Evolutionary conservation across 2,888 invertebrate species (phyloP), one percentile per base, ranked within the genome.

Genomic region (Hoplodrina ambigua): DNA sequence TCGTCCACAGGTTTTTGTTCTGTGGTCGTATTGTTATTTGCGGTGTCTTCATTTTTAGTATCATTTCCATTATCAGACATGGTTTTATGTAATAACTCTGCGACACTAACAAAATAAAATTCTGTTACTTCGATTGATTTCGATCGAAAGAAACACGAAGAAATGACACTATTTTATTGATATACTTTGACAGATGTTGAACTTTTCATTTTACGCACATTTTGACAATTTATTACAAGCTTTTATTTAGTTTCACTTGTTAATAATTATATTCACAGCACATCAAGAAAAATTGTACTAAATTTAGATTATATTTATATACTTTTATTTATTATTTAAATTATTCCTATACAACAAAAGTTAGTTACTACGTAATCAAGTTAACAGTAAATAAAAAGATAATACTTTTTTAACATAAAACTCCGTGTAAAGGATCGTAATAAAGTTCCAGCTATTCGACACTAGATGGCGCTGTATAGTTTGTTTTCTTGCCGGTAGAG

Each of bases 1-100:
- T 83, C 89, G 66, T 90, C 88, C 50, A 85, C 71, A 0, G 88
- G 86, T 69, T 88, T 91, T 6, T 83, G 72, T 68, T 90, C 89
- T 17, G 76, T 73, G 13, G 88, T 72, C n/a, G 82, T 79, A 41
- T 89, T 90, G 53, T 88, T 88, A 68, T 90, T 89, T 0, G 75
- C 78, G 10, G 79, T 84, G 61, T 89, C 87, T 30, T 90, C 88
- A 66, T 65, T 85, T 82, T 89, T 90, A 19, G 68, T 82, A 19
- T 89, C 85, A 79, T 86, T 89, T 50, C 30, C 64, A 44, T 50
- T 84, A 44, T 86, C 87, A 30, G 89, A 85, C 90, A 90, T 90
- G 7, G 17, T 90, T 81, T 61, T 85, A 59, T 63, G 55, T 71
- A 62, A 56, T 61, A 71, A 67, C 60, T 57, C 50, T 52, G 37